Percentiles rank a stretch among this genome's conserved stretches.
These are phyloP conservation scores for Tenthredo amoena DNA, from an alignment of 2,888 invertebrate species.

Conservation along the genomic window DNA sequence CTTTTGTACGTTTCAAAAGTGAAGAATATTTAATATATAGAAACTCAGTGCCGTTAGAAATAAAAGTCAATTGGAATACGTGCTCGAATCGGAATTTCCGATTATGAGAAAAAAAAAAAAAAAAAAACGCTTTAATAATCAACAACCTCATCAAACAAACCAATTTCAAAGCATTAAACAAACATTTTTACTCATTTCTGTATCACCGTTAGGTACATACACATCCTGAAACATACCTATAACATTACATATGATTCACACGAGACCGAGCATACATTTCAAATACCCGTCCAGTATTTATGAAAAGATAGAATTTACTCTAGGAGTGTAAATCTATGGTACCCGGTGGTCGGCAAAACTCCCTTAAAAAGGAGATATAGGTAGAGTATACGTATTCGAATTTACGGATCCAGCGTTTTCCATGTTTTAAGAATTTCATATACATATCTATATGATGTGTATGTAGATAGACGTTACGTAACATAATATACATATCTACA, in stretches of 20 bases:
- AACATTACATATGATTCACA: neutral
- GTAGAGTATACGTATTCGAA: neutral
- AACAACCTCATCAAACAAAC: neutral
- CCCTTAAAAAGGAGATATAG: neutral
- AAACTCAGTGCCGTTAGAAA: neutral
- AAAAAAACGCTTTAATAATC: too few relatives aligned
- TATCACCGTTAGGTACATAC: neutral
- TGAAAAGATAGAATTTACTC: neutral
- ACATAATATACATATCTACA: neutral
- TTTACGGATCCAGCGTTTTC: neutral
- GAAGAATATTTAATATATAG: neutral
- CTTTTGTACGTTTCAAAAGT: neutral
- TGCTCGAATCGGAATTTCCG: too few relatives aligned
- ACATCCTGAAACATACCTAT: too few relatives aligned
- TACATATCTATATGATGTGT: neutral
- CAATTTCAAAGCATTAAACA: neutral
- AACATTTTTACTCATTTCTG: neutral
- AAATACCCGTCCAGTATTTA: neutral
- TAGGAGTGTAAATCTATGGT: neutral
- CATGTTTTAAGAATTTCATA: slow-evolving; percentile 37
- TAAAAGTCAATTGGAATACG: neutral
- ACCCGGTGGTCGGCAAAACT: neutral
- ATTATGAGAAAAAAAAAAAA: too few relatives aligned
- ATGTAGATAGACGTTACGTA: neutral
- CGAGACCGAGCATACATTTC: neutral